phyloP scores from a whole-genome alignment of 1,140 invertebrate genomes.

The Macrotrachela quadricornifera region DNA sequence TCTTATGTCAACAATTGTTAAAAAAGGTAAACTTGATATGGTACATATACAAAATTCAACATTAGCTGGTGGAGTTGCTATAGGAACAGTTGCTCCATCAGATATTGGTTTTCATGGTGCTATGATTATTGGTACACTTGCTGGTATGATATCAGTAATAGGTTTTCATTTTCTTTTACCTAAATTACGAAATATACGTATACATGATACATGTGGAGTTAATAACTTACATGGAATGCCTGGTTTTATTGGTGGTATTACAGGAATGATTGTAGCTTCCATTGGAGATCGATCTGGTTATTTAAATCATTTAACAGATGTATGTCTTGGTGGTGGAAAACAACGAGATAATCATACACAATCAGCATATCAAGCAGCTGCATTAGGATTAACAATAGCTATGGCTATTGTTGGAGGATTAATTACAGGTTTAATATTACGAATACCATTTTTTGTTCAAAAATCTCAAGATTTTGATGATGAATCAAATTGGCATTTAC shows the following conservation, averaged over 20 bases:
- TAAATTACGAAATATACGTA: slow-evolving; percentile 13
- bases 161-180: slow-evolving; percentile 68
- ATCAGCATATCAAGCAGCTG: slow-evolving; percentile 52
- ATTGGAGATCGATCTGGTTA: slow-evolving; percentile 29
- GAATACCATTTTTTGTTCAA: slow-evolving; percentile 1
- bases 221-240: slow-evolving; percentile 90
- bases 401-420: slow-evolving; percentile 49
- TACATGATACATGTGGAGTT: slow-evolving; percentile 74
- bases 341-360: slow-evolving; percentile 44
- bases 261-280: slow-evolving; percentile 49
- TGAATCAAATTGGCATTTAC: slow-evolving; percentile 6
- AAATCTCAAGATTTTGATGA: slow-evolving; percentile 8
- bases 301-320: not conserved
- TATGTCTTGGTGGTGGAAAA: slow-evolving; percentile 25
- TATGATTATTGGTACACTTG: slow-evolving; percentile 52
- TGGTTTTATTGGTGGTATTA: slow-evolving; percentile 55
- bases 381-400: slow-evolving; percentile 44
- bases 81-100: slow-evolving; percentile 45
- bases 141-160: slow-evolving; percentile 56
- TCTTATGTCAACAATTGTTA: slow-evolving; percentile 55
- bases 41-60: slow-evolving; percentile 36
- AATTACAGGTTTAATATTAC: slow-evolving; percentile 44
- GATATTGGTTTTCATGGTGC: slow-evolving; percentile 66
- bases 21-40: slow-evolving; percentile 20
- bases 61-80: slow-evolving; percentile 38